Base-by-base conservation (phyloP, 2,113 vertebrate genomes). In the Pelodiscus sinensis region DNA sequence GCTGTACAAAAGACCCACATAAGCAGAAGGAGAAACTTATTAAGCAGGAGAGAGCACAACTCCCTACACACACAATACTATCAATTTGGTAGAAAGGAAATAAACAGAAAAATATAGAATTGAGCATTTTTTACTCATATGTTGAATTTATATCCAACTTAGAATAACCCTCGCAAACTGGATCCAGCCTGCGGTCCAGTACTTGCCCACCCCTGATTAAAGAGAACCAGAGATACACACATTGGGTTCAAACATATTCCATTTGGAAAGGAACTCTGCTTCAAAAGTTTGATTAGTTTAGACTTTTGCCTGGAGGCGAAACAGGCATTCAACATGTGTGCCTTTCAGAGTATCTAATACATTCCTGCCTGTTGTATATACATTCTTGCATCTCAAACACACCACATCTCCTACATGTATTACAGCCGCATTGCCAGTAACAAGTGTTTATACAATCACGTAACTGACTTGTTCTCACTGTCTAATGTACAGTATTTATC, bases 321-420 rank as follows among this genome's bases (percentile, higher is more conserved):
- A 85, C 9, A 85, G 9, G 38, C 9, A 77, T 31, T 83, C 82
- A 92, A 24, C 35, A 81, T 31, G 9, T 44, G 51, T 90, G 60
- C 82, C 68, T 91, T 92, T 50, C 75, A 93, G 79, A 52, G 60
- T 68, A 93, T 75, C n/a, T 68, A 51, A 87, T 22, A 78, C 24
- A 52, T 65, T 95, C 50, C 79, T 84, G 65, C 55, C 79, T 56
- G 44, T 54, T 84, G 22, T 57, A 54, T 8, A 56, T 86, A 86
- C 65, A 88, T 82, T 78, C 80, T 60, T 84, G 87, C 80, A 90
- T 52, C 81, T 78, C 75, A 87, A 58, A 21, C 29, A 84, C 85
- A 21, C 15, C 38, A 65, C 82, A 84, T 79, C 79, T 94, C 2
- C 75, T 38, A 80, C 31, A 38, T 65, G 12, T 19, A 80, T 2